phyloP scores from a whole-genome alignment of 2,888 invertebrate genomes.

The Cerastis leucographa region DNA sequence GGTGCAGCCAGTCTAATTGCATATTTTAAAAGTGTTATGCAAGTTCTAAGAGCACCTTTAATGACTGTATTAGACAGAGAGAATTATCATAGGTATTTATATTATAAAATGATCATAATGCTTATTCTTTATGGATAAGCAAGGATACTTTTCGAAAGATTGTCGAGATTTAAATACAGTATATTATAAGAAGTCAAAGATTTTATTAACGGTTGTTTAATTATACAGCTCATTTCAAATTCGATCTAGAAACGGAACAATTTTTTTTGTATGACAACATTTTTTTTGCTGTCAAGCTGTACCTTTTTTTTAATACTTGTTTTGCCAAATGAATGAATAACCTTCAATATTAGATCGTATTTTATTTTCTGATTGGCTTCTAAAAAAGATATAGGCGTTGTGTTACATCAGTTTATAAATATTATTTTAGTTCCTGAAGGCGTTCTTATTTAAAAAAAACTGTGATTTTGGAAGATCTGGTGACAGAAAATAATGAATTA shows the following conservation, averaged over 20 bases:
- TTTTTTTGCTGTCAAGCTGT: slow-evolving; percentile 15
- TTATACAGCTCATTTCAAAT: slow-evolving; percentile 8
- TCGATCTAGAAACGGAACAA: background rate
- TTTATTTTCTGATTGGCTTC: background rate
- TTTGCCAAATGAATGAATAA: background rate
- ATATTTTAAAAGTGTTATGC: background rate
- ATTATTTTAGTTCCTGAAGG: background rate
- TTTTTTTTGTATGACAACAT: slow-evolving; percentile 15
- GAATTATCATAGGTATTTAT: slow-evolving; percentile 14
- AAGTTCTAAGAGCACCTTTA: slow-evolving; percentile 17
- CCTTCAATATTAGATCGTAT: background rate
- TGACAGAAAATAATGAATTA: slow-evolving; percentile 13
- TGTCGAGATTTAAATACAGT: slow-evolving; percentile 15
- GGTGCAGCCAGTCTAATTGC: background rate
- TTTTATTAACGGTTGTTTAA: slow-evolving; percentile 23
- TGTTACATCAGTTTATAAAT: slow-evolving; percentile 5
- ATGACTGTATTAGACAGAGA: slow-evolving; percentile 5
- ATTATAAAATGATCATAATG: background rate
- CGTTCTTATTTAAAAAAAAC: slow-evolving; percentile 37
- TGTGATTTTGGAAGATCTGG: slow-evolving; percentile 72
- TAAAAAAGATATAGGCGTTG: background rate
- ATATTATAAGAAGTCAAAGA: background rate
- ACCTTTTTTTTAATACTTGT: background rate
- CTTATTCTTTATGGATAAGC: slow-evolving; percentile 10
- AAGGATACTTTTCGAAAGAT: background rate